Conservation (phyloP, 1,140 invertebrate genomes). For the Drosophila ironensis region DNA sequence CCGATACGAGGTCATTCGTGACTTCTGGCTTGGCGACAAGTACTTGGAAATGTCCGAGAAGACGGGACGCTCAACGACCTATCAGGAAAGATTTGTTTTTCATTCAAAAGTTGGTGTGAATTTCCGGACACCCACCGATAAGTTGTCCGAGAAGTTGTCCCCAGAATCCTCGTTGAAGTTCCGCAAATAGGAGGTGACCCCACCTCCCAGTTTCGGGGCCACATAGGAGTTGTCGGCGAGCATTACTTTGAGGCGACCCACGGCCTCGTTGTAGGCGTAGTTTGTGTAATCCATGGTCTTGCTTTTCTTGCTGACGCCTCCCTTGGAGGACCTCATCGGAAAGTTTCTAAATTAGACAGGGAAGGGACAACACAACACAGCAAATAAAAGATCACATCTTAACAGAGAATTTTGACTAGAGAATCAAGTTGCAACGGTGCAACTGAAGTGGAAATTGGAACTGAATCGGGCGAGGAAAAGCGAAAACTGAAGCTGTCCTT, state of each 20-base stretch:
- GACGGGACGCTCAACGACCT: conserved; percentile 77
- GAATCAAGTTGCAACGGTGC: conserved; percentile 24
- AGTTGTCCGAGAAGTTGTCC: conserved; percentile 83
- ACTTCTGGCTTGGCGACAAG: conserved; percentile 75
- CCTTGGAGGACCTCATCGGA: conserved; percentile 76
- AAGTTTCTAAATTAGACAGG: conserved; percentile 62
- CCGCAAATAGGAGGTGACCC: conserved; percentile 61
- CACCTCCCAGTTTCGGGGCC: conserved; percentile 73
- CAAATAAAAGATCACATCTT: conserved; percentile 58
- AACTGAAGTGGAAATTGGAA: conserved; percentile 23
- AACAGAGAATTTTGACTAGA: conserved; percentile 5
- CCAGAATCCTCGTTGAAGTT: conserved; percentile 83
- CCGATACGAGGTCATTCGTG: conserved; percentile 59
- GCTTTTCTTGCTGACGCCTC: conserved; percentile 81
- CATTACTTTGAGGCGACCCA: conserved; percentile 88
- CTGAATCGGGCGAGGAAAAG: conserved; percentile 5
- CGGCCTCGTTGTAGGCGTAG: conserved; percentile 90
- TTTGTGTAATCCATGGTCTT: conserved; percentile 90
- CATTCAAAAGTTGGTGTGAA: too few species aligned
- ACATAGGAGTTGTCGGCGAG: conserved; percentile 87
- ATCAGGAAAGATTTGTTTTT: neutral
- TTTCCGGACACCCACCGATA: conserved; percentile 76
- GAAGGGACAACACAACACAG: neutral
- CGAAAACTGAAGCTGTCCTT: conserved; percentile 40
- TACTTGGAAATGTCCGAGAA: conserved; percentile 82